Evolutionary conservation across 2,888 invertebrate genomes (phyloP).

Genomic region (Holacanthella duospinosa): DNA sequence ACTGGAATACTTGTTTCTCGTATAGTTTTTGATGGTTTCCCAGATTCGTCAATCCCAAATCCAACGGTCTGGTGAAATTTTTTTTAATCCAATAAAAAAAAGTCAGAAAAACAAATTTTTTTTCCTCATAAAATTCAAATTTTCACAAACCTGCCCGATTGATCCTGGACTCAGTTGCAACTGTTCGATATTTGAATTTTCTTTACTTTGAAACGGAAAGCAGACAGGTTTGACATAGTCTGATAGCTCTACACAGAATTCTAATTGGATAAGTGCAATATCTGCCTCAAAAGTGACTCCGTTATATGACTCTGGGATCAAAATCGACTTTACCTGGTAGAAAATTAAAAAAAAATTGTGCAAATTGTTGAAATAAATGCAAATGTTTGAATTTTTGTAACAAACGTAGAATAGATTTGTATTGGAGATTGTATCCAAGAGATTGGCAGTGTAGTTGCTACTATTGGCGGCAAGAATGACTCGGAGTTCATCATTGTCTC

Average conservation of each 20-base stretch:
- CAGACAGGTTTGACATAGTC: constrained; percentile 10
- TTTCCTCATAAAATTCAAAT: too few relatives aligned
- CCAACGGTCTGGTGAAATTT: constrained; percentile 17
- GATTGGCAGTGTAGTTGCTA: constrained; percentile 5
- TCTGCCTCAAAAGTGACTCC: constrained; percentile 9
- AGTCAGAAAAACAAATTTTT: too few relatives aligned
- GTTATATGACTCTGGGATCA: constrained; percentile 7
- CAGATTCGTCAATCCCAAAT: constrained; percentile 26
- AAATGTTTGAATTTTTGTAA: neutral
- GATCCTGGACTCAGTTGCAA: constrained; percentile 1
- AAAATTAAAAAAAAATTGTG: neutral
- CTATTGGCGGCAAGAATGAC: constrained; percentile 7
- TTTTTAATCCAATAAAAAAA: neutral
- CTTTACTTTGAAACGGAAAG: constrained; percentile 9
- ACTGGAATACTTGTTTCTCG: constrained; percentile 24
- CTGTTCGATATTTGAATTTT: neutral
- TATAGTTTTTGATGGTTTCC: constrained; percentile 17
- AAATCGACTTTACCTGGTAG: constrained; percentile 1
- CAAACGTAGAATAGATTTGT: neutral
- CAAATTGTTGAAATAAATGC: neutral
- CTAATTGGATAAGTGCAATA: constrained; percentile 7
- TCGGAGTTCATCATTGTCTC: neutral
- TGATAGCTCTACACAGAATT: constrained; percentile 6
- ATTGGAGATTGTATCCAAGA: neutral
- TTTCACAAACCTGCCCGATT: neutral